Base-by-base conservation (phyloP, 2,113 vertebrate species). In the Semicossyphus pulcher region DNA sequence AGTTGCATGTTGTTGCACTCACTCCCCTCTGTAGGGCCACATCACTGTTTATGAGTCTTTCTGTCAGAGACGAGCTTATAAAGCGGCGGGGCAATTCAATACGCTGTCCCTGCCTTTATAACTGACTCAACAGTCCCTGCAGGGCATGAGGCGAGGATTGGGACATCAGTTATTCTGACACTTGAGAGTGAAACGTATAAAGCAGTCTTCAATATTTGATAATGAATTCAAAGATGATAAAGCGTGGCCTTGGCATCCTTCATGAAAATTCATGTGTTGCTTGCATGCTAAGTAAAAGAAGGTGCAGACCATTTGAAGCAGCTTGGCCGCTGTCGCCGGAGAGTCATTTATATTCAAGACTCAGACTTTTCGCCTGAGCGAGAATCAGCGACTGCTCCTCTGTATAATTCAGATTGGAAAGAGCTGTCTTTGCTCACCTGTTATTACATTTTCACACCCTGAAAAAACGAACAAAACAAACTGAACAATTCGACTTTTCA, bases 91-190 rank as follows among this genome's bases (percentile, higher is more conserved):
- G 60, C 81, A 51, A 87, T 87, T 85, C 88, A 84, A 86, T 86
- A 73, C 86, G 69, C 59, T 72, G 81, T 83, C 81, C 75, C 83
- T 58, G 76, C 84, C 70, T 62, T 78, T 81, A 80, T 89, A 80
- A 90, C 83, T 67, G 81, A 78, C 87, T 90, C 83, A 45, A 76
- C 58, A 41, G 41, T 72, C 78, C 87, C 88, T 79, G 1, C 76
- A 51, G 87, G 86, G 83, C 72, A 31, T 76, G 83, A 73, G 84
- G 77, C 84, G 63, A 52, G 70, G 85, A 89, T 89, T 89, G 85
- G 84, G 61, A 80, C 81, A 91, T 85, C 87, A 80, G 52, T 88
- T 92, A 91, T 86, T 76, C 77, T 90, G 90, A 84, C 81, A 86
- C 76, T 75, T 58, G 45, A 73, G 78, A 88, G 75, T 87, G 83